Conservation (phyloP, 2,888 invertebrate species). For the Chloroclystis v-ata region DNA sequence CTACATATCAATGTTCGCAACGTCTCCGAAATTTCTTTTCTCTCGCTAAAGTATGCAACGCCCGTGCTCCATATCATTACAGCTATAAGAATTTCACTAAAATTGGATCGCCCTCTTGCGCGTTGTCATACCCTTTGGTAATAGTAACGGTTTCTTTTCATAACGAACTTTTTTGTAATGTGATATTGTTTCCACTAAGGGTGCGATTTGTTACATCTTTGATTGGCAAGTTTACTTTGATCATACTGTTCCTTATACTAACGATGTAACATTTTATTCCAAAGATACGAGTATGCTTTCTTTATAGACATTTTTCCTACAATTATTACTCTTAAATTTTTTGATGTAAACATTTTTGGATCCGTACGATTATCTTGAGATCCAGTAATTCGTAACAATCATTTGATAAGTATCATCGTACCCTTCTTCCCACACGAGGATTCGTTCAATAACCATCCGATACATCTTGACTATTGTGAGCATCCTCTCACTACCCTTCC, state of each 20-base stretch:
- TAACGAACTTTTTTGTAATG: conserved; percentile 76
- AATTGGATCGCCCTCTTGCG: conserved; percentile 71
- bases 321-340: neutral
- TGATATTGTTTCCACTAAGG: conserved; percentile 74
- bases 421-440: conserved; percentile 73
- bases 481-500: conserved; percentile 62
- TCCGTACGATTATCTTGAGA: conserved; percentile 58
- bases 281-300: conserved; percentile 17
- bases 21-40: conserved; percentile 71
- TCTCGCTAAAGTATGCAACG: conserved; percentile 70
- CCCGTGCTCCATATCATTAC: conserved; percentile 76
- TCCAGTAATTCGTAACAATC: conserved; percentile 72
- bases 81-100: conserved; percentile 64
- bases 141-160: conserved; percentile 75
- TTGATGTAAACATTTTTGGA: neutral
- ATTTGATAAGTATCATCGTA: conserved; percentile 73
- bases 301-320: neutral
- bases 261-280: conserved; percentile 36
- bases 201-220: conserved; percentile 60
- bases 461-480: conserved; percentile 59
- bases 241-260: conserved; percentile 51
- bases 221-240: conserved; percentile 61
- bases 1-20: conserved; percentile 74
- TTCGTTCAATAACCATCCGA: conserved; percentile 62
- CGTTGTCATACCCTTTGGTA: conserved; percentile 73